These are phyloP conservation scores for Zelleria hepariella DNA, from an alignment of 2,888 invertebrate genomes.

Conservation along the genomic window DNA sequence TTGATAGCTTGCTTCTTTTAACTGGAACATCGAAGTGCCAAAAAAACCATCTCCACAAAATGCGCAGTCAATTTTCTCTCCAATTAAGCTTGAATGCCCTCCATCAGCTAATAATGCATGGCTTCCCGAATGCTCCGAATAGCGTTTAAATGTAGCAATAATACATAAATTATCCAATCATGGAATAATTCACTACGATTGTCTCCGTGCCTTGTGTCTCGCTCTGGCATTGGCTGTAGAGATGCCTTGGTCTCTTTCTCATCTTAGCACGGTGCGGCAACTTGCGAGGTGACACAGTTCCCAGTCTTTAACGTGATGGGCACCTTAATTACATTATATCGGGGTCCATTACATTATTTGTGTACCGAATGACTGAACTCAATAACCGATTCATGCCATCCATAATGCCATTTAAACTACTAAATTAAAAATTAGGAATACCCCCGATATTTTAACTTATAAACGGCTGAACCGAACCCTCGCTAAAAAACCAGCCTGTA, in stretches of 20 bases:
- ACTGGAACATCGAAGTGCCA: not conserved
- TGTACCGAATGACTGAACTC: no score
- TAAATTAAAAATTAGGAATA: no score
- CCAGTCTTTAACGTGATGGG: not conserved
- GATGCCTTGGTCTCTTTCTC: constrained; percentile 20
- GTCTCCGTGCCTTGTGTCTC: constrained; percentile 34
- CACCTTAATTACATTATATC: not conserved
- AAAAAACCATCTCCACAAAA: not conserved
- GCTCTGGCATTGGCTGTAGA: constrained; percentile 16
- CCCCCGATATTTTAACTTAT: no score
- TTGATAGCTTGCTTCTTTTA: not conserved
- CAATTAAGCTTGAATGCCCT: not conserved
- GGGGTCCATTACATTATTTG: no score
- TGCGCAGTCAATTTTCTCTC: not conserved
- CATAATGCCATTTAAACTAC: no score
- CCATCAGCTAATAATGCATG: not conserved
- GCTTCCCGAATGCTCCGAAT: constrained; percentile 22
- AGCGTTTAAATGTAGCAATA: constrained; percentile 63
- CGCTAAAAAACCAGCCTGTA: no score
- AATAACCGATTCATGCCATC: no score
- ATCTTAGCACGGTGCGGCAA: constrained; percentile 29
- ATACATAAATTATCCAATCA: constrained; percentile 68
- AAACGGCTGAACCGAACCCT: no score
- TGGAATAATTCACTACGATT: constrained; percentile 60
- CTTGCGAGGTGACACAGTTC: constrained; percentile 12